A percentile compares a stretch with the other conserved stretches of the same genome.
Conservation (phyloP, 2,797 vertebrate genomes). For the Sebastes paucispinis region DNA sequence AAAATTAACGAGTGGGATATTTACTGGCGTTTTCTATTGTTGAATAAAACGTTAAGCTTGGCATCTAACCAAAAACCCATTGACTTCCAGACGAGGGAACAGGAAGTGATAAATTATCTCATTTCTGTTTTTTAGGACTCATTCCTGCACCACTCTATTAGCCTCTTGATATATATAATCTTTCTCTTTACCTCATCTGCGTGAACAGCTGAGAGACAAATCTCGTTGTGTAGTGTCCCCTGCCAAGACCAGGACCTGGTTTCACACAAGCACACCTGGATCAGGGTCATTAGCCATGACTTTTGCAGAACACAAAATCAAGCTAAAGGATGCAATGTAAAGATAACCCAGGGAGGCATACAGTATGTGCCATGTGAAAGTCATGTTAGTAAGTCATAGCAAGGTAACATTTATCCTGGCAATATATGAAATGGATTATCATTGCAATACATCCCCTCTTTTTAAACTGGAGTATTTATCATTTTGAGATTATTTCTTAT, state of each 20-base stretch:
- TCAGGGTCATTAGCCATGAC: rapidly evolving
- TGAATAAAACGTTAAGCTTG: no score
- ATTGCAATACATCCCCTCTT: not conserved
- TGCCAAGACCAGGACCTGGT: not conserved
- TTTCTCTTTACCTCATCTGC: not conserved
- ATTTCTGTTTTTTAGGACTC: no score
- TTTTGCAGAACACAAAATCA: not conserved
- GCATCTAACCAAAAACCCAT: no score
- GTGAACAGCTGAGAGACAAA: not conserved
- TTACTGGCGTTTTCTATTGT: no score
- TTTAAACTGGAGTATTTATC: not conserved
- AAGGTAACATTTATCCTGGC: not conserved
- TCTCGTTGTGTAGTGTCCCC: not conserved
- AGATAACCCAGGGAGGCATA: not conserved
- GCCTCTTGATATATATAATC: no score
- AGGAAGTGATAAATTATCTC: no score
- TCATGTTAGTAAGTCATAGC: not conserved
- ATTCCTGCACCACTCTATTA: not conserved
- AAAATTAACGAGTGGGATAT: no score
- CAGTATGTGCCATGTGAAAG: not conserved
- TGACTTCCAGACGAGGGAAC: no score
- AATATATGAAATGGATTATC: not conserved
- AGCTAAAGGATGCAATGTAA: not conserved
- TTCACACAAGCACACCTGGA: not conserved
- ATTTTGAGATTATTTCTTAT: not conserved